phyloP scores from a whole-genome alignment of 1,140 invertebrate species.

The Lordiphosa collinella region DNA sequence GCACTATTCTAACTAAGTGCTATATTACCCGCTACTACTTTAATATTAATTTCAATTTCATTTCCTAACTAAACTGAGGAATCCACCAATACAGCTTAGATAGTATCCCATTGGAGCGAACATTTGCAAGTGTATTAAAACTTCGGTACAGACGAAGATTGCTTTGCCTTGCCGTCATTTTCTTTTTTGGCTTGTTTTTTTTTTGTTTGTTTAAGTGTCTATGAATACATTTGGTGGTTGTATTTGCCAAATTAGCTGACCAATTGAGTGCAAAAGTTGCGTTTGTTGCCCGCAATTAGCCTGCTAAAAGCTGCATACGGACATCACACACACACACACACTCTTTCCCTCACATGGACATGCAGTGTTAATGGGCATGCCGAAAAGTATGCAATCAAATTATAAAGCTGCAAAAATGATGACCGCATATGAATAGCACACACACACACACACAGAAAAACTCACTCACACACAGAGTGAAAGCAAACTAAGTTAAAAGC shows the following conservation, averaged over 20 bases:
- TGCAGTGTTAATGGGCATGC: constrained; percentile 60
- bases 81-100: too few relatives aligned
- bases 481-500: constrained; percentile 63
- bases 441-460: constrained; percentile 1
- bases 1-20: too few relatives aligned
- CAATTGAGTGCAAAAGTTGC: constrained; percentile 39
- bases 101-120: too few relatives aligned
- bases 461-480: background rate
- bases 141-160: too few relatives aligned
- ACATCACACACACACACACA: constrained; percentile 4
- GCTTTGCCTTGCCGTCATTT: too few relatives aligned
- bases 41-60: too few relatives aligned
- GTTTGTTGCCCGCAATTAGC: constrained; percentile 49
- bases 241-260: constrained; percentile 32
- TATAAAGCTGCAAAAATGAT: constrained; percentile 58
- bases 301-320: constrained; percentile 45
- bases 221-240: constrained; percentile 26
- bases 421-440: constrained; percentile 32
- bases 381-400: constrained; percentile 72
- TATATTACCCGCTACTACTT: too few relatives aligned
- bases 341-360: background rate
- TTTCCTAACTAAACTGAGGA: too few relatives aligned
- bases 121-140: too few relatives aligned
- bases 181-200: constrained; percentile 8
- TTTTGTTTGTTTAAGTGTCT: constrained; percentile 15